Percentiles rank a stretch among this genome's conserved stretches.
These are phyloP conservation scores for Phalacrocorax pelagicus DNA, from an alignment of 2,113 vertebrate species.

Conservation along the genomic window DNA sequence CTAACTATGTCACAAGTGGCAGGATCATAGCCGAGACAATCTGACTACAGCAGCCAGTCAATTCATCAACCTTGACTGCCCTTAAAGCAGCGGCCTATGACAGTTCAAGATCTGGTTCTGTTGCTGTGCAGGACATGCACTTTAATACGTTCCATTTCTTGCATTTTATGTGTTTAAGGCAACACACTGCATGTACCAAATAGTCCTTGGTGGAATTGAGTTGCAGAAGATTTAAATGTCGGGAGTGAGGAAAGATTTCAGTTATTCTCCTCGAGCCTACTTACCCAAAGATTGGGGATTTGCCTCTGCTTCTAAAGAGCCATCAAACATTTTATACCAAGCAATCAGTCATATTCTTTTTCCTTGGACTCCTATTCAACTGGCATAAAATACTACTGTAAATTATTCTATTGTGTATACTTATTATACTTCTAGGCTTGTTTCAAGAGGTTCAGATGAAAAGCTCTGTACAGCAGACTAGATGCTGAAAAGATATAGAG, in stretches of 20 bases:
- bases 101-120: neutral
- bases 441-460: neutral
- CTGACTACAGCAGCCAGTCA: neutral
- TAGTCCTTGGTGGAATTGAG: neutral
- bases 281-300: neutral
- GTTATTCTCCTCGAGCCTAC: neutral
- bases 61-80: neutral
- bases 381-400: neutral
- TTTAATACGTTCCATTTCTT: neutral
- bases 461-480: neutral
- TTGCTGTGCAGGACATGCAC: neutral
- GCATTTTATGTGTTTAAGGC: neutral
- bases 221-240: neutral
- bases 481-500: neutral
- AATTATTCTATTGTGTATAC: neutral
- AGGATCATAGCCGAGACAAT: neutral
- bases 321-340: neutral
- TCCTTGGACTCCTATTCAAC: neutral
- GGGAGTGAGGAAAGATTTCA: neutral
- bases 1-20: neutral
- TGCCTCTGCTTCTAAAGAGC: neutral
- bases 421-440: neutral
- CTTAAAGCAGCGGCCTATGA: neutral
- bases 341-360: neutral
- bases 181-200: neutral